Evolutionary conservation across 2,113 vertebrate species (phyloP).

Genomic region (Podiceps cristatus): DNA sequence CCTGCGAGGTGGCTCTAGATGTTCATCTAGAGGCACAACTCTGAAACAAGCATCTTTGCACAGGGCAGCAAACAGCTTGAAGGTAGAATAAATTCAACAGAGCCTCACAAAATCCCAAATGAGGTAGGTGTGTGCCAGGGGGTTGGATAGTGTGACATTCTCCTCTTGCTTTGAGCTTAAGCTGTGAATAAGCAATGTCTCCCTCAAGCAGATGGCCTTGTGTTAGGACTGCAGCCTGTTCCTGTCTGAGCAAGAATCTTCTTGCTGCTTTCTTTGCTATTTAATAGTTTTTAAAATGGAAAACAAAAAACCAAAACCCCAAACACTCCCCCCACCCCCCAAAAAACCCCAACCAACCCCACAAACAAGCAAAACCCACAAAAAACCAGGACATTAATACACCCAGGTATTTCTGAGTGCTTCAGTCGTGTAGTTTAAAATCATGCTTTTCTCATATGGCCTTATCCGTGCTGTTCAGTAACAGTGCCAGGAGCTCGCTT

Average conservation of each 20-base stretch:
- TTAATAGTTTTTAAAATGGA: not conserved
- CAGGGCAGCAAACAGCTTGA: not conserved
- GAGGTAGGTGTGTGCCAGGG: not conserved
- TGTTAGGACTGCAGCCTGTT: not conserved
- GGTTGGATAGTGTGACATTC: not conserved
- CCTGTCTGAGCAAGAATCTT: not conserved
- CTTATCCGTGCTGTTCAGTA: not conserved
- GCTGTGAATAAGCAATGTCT: not conserved
- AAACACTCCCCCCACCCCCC: too few relatives aligned
- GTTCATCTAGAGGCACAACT: not conserved
- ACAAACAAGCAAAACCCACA: too few relatives aligned
- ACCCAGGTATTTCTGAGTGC: not conserved
- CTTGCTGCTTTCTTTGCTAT: not conserved
- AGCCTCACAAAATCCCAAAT: not conserved
- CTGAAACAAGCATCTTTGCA: not conserved
- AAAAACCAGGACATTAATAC: not conserved
- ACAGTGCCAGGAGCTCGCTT: not conserved
- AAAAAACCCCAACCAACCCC: too few relatives aligned
- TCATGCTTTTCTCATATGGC: not conserved
- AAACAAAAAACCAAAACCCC: too few relatives aligned
- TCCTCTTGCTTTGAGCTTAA: not conserved
- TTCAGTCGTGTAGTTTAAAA: not conserved
- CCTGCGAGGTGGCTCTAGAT: not conserved
- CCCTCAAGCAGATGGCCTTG: not conserved
- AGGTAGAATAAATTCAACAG: not conserved